Base-by-base conservation (phyloP, 2,888 invertebrate genomes). In the Fissipunctia ypsillon region DNA sequence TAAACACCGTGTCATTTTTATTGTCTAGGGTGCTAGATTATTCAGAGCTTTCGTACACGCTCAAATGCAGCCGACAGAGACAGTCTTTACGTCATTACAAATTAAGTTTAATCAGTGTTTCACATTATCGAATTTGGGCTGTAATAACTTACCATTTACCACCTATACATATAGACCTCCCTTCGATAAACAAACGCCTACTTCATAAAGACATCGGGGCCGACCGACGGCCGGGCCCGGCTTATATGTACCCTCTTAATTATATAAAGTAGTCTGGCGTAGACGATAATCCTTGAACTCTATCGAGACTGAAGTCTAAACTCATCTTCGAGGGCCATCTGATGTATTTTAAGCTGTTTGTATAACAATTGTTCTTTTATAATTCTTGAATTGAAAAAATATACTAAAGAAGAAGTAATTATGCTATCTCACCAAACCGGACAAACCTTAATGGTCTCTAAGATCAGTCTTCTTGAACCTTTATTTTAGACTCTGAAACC, bases 281-380 rank as follows among this genome's bases (percentile, higher is more conserved):
- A 65, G 35, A 52, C 31, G 70, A 72, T 84, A 72, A 86, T 72
- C 81, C 57, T 75, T 63, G 35, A 73, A 80, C n/a, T 61, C 69
- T 71, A 67, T 84, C 73, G 76, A 73, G 67, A 71, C 71, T 52
- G 45, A 66, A 54, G 48, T 56, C 59, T 68, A 48, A 43, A 35
- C 35, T 63, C 3, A 28, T 59, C 25, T 59, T 67, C 14, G n/a
- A n/a, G 19, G 19, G 16, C 19, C 41, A 43, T 59, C 69, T 64
- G 14, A 31, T 41, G 22, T 41, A 31, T 35, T n/a, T 60, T 28
- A 14, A 28, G n/a, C 28, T 9, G 35, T 48, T 35, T 5, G 35
- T 35, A 35, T 35, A 35, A 35, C 35, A 4, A 35, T 35, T 35
- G n/a, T n/a, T n/a, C n/a, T 35, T 35, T 35, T 35, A 35, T 43